A percentile compares a stretch with the other conserved stretches of the same genome.
phyloP scores from a whole-genome alignment of 2,888 invertebrate genomes.

The Sesia apiformis region DNA sequence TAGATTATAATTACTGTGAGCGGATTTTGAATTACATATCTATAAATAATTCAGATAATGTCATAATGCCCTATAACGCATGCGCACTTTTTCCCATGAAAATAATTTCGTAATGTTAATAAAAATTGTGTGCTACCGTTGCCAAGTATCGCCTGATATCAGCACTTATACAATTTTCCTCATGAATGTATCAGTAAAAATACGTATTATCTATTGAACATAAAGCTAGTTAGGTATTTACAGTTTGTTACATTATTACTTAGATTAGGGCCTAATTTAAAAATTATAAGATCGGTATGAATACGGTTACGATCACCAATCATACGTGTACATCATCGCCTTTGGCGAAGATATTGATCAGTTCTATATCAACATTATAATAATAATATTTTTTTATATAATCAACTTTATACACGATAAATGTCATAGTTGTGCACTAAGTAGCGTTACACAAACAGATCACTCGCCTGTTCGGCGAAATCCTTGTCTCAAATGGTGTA shows the following conservation, averaged over 20 bases:
- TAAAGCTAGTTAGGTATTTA: conserved; percentile 43
- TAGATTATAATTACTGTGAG: too few relatives aligned
- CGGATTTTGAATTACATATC: too few relatives aligned
- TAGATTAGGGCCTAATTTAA: conserved; percentile 14
- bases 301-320: conserved; percentile 29
- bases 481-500: conserved; percentile 79
- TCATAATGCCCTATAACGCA: too few relatives aligned
- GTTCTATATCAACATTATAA: conserved; percentile 29
- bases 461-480: conserved; percentile 68
- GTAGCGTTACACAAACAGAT: conserved; percentile 62
- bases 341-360: conserved; percentile 35
- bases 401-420: neutral
- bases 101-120: too few relatives aligned
- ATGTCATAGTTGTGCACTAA: conserved; percentile 3
- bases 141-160: conserved; percentile 20
- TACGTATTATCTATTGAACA: conserved; percentile 17
- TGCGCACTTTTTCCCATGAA: too few relatives aligned
- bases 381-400: conserved; percentile 10
- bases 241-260: conserved; percentile 51
- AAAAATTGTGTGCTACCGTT: neutral
- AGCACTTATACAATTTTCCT: conserved; percentile 23
- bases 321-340: conserved; percentile 25
- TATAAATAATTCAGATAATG: too few relatives aligned
- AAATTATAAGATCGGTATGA: conserved; percentile 33
- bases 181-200: conserved; percentile 29